These are phyloP conservation scores for Thrips palmi DNA, from an alignment of 1,140 invertebrate species.

Conservation along the genomic window DNA sequence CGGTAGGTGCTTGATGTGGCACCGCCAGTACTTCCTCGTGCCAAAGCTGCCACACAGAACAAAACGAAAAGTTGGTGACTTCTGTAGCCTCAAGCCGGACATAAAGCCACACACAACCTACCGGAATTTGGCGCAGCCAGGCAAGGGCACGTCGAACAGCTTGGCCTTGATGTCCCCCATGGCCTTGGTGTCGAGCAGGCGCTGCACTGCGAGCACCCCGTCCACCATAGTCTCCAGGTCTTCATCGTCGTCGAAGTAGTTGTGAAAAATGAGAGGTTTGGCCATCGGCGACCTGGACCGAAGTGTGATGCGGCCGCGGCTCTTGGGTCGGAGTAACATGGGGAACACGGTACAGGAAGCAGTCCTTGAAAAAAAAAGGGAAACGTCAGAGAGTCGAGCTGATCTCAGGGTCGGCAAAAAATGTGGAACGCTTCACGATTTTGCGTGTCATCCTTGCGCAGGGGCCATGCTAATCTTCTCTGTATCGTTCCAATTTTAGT, in stretches of 20 bases:
- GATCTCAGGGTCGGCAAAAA: too few species aligned
- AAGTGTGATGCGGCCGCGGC: conserved; percentile 47
- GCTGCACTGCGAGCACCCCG: conserved; percentile 37
- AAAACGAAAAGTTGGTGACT: too few species aligned
- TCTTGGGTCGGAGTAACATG: conserved; percentile 53
- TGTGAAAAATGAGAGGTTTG: conserved; percentile 65
- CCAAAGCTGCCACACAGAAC: conserved; percentile 25
- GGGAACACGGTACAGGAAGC: conserved; percentile 42
- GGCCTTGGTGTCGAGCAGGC: conserved; percentile 33
- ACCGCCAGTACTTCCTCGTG: conserved; percentile 53
- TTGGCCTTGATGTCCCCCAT: conserved; percentile 36
- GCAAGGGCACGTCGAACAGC: conserved; percentile 37
- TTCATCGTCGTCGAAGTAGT: conserved; percentile 45
- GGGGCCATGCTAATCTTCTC: too few species aligned
- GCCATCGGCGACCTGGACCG: conserved; percentile 44
- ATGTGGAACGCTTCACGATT: too few species aligned
- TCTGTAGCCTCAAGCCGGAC: too few species aligned
- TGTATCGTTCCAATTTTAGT: too few species aligned
- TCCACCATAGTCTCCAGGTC: conserved; percentile 42
- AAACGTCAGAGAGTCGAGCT: too few species aligned
- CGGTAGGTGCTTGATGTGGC: conserved; percentile 42
- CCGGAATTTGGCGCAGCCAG: conserved; percentile 38
- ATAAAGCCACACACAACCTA: too few species aligned
- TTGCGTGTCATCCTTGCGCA: too few species aligned
- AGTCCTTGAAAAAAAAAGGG: conserved; percentile 38